These are phyloP conservation scores for Leptopilina boulardi DNA, from an alignment of 1,140 invertebrate species.

Conservation along the genomic window DNA sequence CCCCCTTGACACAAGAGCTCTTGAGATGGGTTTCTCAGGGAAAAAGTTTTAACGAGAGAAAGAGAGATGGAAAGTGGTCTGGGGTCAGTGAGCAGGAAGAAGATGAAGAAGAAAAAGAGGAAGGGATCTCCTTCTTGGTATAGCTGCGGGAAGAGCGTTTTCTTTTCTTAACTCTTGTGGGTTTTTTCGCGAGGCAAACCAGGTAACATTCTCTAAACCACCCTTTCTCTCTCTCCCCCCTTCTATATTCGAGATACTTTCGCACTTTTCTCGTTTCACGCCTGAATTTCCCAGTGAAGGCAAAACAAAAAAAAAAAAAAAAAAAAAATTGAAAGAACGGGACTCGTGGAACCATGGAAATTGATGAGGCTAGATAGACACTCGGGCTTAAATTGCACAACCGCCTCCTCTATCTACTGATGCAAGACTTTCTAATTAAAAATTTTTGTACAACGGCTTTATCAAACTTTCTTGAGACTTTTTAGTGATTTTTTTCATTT, in stretches of 20 bases:
- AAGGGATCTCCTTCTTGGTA: slow-evolving; percentile 2
- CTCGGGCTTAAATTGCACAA: slow-evolving; percentile 26
- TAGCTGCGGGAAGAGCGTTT: background rate
- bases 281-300: slow-evolving; percentile 42
- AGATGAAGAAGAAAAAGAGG: background rate
- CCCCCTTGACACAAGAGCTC: slow-evolving; percentile 13
- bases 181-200: slow-evolving; percentile 21
- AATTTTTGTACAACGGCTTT: slow-evolving; percentile 22
- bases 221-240: too few relatives aligned
- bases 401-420: background rate
- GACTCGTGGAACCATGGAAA: slow-evolving; percentile 21
- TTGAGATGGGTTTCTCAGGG: background rate
- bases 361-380: slow-evolving; percentile 31
- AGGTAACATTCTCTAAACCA: background rate
- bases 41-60: slow-evolving; percentile 52
- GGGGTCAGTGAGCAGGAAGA: background rate
- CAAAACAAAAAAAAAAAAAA: background rate
- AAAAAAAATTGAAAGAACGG: background rate
- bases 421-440: slow-evolving; percentile 21
- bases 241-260: slow-evolving; percentile 44
- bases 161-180: slow-evolving; percentile 24
- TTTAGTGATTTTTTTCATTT: background rate
- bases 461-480: background rate
- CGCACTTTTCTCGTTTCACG: slow-evolving; percentile 55
- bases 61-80: background rate